Base-by-base conservation (phyloP, 1,140 invertebrate species). In the Lysiphlebus fabarum region DNA sequence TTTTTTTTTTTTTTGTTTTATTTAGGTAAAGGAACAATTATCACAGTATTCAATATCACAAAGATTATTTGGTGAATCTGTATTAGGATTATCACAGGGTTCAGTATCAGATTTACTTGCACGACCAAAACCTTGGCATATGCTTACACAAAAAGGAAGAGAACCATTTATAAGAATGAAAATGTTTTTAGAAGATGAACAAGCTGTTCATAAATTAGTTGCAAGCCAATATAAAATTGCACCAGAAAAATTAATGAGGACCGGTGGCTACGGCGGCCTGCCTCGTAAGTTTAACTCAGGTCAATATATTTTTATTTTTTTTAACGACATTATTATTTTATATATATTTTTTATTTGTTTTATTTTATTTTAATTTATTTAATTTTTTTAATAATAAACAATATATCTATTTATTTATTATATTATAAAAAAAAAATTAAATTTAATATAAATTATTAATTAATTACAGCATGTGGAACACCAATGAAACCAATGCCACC, bases 21-120 rank as follows among this genome's bases (percentile, higher is more conserved):
- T 69, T 6, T 67, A 89, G 83, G 87, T 99, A 4, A 99, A 99
- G 80, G 96, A 99, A 78, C 93, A 96, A 64, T 82, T 99, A 44
- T 96, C 92, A 67, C 95, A 98, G 78, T 98, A 98, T 81, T 98
- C 95, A 54, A 99, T 99, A 69, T 98, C 95, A 61, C 98, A 99
- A 80, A 85, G 97, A 60, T 81, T 99, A 48, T 99, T 99, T 75
- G 98, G 97, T 14, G 97, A 99, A 75, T 95, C 91, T 3, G 95
- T 99, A 10, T 82, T 99, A 45, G 97, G 97, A 0, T 80, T 99
- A 45, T 98, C 95, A 0, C 93, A 96, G 76, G 95, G 95, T 11
- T 95, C 93, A 1, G 95, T 98, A 0, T 96, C 93, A 14, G 95
- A 98, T 79, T 80, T 98, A 43, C 79, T 98, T 53, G 95, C 95